phyloP scores from a whole-genome alignment of 2,113 vertebrate genomes.

The Caranx ignobilis region DNA sequence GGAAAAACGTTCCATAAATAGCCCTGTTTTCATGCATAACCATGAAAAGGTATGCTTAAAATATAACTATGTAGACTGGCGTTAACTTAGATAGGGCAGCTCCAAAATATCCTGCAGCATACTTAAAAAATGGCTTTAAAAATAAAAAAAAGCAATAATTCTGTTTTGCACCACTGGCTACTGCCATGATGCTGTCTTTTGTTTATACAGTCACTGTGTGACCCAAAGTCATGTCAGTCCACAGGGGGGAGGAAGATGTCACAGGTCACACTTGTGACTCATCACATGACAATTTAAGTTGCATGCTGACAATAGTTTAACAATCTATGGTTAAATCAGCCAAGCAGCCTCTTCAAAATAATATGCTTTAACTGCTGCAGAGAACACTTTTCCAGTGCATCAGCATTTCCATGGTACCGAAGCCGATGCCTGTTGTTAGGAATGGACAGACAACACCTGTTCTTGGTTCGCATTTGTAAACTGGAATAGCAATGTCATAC shows the following conservation, averaged over 20 bases:
- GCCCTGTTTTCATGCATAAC: constrained; percentile 77
- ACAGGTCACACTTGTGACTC: constrained; percentile 23
- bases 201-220: background rate
- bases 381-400: constrained; percentile 71
- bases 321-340: constrained; percentile 45
- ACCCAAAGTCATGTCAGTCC: background rate
- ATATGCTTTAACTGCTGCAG: constrained; percentile 43
- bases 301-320: constrained; percentile 36
- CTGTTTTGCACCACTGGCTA: background rate
- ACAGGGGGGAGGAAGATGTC: background rate
- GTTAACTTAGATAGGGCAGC: constrained; percentile 34
- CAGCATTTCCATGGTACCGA: constrained; percentile 70
- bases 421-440: constrained; percentile 57
- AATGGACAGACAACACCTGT: constrained; percentile 70
- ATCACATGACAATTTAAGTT: constrained; percentile 19
- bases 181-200: constrained; percentile 2
- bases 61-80: constrained; percentile 54
- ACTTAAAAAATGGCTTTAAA: constrained; percentile 26
- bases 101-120: constrained; percentile 34
- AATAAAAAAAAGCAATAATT: constrained; percentile 11
- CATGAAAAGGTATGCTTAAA: constrained; percentile 70
- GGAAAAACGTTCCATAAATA: constrained; percentile 85
- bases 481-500: constrained; percentile 51
- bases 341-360: constrained; percentile 58
- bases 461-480: constrained; percentile 63